Evolutionary conservation across 2,888 invertebrate species (phyloP).

Genomic region (Plemyria rubiginata): DNA sequence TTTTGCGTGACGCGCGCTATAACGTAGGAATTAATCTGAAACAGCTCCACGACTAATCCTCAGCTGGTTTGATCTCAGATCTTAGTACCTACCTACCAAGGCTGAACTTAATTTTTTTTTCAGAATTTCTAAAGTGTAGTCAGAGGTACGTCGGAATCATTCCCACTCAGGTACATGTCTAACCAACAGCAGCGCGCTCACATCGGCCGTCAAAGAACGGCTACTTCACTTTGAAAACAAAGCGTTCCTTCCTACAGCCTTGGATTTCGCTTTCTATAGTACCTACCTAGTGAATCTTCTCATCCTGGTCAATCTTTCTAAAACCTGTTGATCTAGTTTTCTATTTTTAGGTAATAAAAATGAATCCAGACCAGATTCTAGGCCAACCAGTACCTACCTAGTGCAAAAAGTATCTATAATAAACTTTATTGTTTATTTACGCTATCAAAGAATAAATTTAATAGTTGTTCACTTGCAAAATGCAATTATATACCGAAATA

Average conservation of each 20-base stretch:
- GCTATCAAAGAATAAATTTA: background rate
- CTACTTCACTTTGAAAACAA: constrained; percentile 28
- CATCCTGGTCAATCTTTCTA: background rate
- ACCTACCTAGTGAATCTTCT: constrained; percentile 30
- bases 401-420: background rate
- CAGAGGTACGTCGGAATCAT: too few species aligned
- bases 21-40: too few species aligned
- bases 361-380: background rate
- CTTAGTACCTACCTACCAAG: too few species aligned
- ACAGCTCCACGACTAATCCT: too few species aligned
- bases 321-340: background rate
- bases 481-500: too few species aligned
- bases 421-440: background rate
- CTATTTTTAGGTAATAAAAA: background rate
- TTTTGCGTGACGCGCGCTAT: too few species aligned
- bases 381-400: background rate
- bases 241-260: constrained; percentile 60
- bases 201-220: background rate
- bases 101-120: too few species aligned
- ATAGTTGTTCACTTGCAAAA: too few species aligned
- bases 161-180: too few species aligned
- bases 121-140: too few species aligned
- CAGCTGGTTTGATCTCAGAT: too few species aligned
- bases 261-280: constrained; percentile 65
- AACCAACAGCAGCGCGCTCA: too few species aligned